Percentiles rank a stretch among this genome's conserved stretches.
phyloP scores from a whole-genome alignment of 2,888 invertebrate species.

The Entomobrya proxima region DNA sequence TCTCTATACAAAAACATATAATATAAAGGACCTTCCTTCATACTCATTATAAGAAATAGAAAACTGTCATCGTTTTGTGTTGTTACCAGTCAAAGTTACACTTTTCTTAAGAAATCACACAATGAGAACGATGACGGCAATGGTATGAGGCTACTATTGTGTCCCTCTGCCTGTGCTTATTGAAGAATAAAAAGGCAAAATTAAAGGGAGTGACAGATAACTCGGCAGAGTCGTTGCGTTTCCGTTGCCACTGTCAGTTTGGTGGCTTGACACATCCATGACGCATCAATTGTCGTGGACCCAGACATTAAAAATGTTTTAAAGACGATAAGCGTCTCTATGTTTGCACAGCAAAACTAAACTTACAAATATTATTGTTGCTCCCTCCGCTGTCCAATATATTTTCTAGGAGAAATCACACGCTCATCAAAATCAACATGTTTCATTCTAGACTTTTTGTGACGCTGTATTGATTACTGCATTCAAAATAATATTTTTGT shows the following conservation, averaged over 20 bases:
- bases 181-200: constrained; percentile 38
- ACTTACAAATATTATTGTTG: too few relatives aligned
- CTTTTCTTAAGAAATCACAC: constrained; percentile 18
- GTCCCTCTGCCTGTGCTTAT: constrained; percentile 7
- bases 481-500: too few relatives aligned
- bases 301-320: too few relatives aligned
- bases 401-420: too few relatives aligned
- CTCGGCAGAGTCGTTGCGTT: neutral
- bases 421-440: too few relatives aligned
- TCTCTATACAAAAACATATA: neutral
- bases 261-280: neutral
- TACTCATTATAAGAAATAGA: constrained; percentile 1
- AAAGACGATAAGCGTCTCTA: too few relatives aligned
- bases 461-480: too few relatives aligned
- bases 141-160: constrained; percentile 36
- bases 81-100: constrained; percentile 27
- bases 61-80: neutral
- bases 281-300: too few relatives aligned
- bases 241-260: neutral
- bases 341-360: too few relatives aligned
- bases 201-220: constrained; percentile 29
- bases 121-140: neutral
- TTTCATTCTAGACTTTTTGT: too few relatives aligned
- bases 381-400: too few relatives aligned
- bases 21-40: too few relatives aligned